A percentile compares a stretch with the other conserved stretches of the same genome.
phyloP scores from a whole-genome alignment of 2,888 invertebrate species.

The Carcina quercana region DNA sequence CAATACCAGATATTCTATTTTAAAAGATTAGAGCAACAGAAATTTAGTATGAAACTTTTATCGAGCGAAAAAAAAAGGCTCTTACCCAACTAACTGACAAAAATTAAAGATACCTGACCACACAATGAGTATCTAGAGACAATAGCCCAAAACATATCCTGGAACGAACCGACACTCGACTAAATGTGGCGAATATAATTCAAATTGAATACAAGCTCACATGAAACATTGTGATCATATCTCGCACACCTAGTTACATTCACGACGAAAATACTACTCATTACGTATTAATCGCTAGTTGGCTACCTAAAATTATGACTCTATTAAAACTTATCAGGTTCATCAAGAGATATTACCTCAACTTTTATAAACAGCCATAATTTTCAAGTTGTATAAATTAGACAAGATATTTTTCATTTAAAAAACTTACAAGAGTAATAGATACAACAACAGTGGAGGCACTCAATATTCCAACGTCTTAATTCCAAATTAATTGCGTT shows the following conservation, averaged over 20 bases:
- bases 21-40: no score
- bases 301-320: no score
- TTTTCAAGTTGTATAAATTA: not conserved
- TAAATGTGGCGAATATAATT: no score
- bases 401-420: not conserved
- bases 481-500: slow-evolving; percentile 53
- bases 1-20: no score
- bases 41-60: no score
- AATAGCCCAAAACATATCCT: no score
- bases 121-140: no score
- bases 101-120: no score
- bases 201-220: slow-evolving; percentile 54
- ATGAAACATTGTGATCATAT: slow-evolving; percentile 46
- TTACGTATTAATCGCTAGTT: slow-evolving; percentile 4
- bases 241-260: slow-evolving; percentile 25
- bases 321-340: slow-evolving; percentile 11
- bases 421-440: slow-evolving; percentile 10
- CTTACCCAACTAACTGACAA: no score
- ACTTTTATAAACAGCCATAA: not conserved
- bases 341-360: slow-evolving; percentile 4
- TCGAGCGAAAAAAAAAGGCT: no score
- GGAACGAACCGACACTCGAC: no score
- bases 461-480: slow-evolving; percentile 42
- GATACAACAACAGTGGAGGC: slow-evolving; percentile 19
- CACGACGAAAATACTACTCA: slow-evolving; percentile 1